Percentiles rank a stretch among this genome's conserved stretches.
These are phyloP conservation scores for Aurelia coerulea DNA, from an alignment of 30 jellyfish, hydroid and myxozoan genomes.

Conservation along the genomic window DNA sequence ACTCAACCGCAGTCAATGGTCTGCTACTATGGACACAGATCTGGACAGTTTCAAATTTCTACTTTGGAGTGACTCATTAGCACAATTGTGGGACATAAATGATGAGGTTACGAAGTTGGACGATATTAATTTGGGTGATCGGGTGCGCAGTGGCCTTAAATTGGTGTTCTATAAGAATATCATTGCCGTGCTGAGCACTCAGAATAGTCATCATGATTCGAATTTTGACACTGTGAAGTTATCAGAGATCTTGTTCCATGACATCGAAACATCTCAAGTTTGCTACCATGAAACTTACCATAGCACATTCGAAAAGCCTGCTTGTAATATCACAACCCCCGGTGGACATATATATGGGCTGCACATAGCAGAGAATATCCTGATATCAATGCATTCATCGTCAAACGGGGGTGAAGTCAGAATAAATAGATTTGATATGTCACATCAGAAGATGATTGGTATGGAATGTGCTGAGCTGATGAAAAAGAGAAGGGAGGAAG, in stretches of 20 bases:
- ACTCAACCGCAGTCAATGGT: slow-evolving; percentile 6
- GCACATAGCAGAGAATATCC: slow-evolving; percentile 21
- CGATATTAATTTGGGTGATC: slow-evolving; percentile 35
- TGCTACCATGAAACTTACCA: slow-evolving; percentile 43
- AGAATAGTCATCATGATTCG: slow-evolving; percentile 26
- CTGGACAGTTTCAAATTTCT: slow-evolving; percentile 26
- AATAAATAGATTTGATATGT: slow-evolving; percentile 18
- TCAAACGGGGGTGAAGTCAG: slow-evolving; percentile 29
- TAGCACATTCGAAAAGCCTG: slow-evolving; percentile 25
- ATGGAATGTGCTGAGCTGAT: slow-evolving; percentile 23
- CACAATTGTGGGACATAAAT: slow-evolving; percentile 33
- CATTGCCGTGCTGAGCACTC: slow-evolving; percentile 25
- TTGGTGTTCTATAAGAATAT: slow-evolving; percentile 19
- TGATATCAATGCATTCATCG: slow-evolving; percentile 29
- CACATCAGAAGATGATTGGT: slow-evolving; percentile 30
- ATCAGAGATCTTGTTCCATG: slow-evolving; percentile 29
- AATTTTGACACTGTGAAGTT: slow-evolving; percentile 28
- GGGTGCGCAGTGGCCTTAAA: slow-evolving; percentile 22
- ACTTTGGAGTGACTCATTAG: slow-evolving; percentile 26
- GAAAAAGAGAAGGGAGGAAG: slow-evolving; percentile 56
- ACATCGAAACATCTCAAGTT: slow-evolving; percentile 13
- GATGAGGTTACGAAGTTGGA: slow-evolving; percentile 2
- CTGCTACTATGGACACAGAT: slow-evolving; percentile 33
- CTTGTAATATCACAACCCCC: slow-evolving; percentile 11
- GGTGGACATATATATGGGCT: slow-evolving; percentile 50